A percentile compares a stretch with the other conserved stretches of the same genome.
These are phyloP conservation scores for Cyanoramphus novaezelandiae DNA, from an alignment of 2,113 vertebrate genomes.

Conservation along the genomic window DNA sequence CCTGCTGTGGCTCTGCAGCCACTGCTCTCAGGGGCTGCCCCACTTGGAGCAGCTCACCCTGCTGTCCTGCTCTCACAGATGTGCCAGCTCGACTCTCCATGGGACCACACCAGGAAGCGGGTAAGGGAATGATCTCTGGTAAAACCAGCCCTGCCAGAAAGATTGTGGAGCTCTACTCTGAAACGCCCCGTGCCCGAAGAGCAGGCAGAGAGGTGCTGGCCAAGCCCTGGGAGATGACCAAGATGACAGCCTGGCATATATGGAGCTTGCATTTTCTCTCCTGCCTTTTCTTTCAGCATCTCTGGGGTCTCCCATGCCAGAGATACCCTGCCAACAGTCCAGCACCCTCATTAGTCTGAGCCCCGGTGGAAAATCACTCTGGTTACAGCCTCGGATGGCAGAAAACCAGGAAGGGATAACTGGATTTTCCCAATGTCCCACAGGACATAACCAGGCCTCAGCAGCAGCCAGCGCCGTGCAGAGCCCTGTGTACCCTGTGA, in stretches of 20 bases:
- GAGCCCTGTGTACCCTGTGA: background rate
- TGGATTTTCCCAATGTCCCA: background rate
- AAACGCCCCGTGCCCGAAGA: background rate
- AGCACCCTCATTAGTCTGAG: rapidly evolving
- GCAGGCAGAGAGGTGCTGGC: background rate
- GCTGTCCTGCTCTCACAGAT: background rate
- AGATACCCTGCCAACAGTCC: background rate
- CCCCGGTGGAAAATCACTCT: background rate
- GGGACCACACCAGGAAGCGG: background rate
- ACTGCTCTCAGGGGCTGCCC: background rate
- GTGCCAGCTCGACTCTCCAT: background rate
- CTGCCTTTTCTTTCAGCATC: background rate
- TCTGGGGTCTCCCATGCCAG: rapidly evolving
- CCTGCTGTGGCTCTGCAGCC: background rate
- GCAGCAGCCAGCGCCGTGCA: rapidly evolving
- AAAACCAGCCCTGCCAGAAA: constrained; percentile 34
- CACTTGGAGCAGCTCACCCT: background rate
- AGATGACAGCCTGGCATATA: background rate
- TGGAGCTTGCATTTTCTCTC: background rate
- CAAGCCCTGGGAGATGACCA: background rate
- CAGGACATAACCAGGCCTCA: background rate
- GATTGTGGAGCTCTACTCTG: background rate
- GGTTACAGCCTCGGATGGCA: background rate
- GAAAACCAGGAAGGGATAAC: background rate
- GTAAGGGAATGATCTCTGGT: background rate